These are phyloP conservation scores for Eupithecia centaureata DNA, from an alignment of 2,888 invertebrate genomes.

Conservation along the genomic window DNA sequence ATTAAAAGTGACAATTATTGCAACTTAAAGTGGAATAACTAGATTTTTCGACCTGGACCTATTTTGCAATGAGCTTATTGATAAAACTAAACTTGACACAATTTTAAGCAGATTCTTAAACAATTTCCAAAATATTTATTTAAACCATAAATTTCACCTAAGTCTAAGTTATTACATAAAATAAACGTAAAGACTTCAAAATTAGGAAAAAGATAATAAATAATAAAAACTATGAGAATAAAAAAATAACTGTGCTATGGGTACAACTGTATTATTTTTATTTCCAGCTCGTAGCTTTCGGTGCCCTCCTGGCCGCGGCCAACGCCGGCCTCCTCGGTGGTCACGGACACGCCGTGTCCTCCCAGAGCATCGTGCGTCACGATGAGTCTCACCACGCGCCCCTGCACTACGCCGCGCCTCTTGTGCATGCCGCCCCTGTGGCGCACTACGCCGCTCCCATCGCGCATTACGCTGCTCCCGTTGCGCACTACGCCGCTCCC, in stretches of 20 bases:
- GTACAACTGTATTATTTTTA: background rate
- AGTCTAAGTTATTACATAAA: too few relatives aligned
- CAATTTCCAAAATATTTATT: too few relatives aligned
- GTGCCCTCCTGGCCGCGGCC: conserved; percentile 70
- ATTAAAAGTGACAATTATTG: conserved; percentile 20
- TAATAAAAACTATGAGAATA: too few relatives aligned
- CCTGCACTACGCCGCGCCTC: conserved; percentile 43
- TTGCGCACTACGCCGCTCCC: conserved; percentile 50
- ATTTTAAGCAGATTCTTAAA: background rate
- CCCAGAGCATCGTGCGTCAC: conserved; percentile 69
- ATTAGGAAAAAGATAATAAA: too few relatives aligned
- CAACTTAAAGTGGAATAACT: conserved; percentile 16
- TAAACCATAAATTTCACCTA: too few relatives aligned
- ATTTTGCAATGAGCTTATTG: background rate
- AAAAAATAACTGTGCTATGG: background rate
- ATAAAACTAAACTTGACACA: background rate
- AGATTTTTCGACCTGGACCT: background rate
- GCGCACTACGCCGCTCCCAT: conserved; percentile 49
- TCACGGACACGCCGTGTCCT: conserved; percentile 62
- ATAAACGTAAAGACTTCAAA: too few relatives aligned
- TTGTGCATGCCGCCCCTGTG: conserved; percentile 47
- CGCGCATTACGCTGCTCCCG: conserved; percentile 53
- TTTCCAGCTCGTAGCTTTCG: conserved; percentile 70
- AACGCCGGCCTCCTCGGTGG: conserved; percentile 69
- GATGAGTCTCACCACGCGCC: conserved; percentile 54